Conservation (phyloP, 2,888 invertebrate species). For the Biston stratarius region DNA sequence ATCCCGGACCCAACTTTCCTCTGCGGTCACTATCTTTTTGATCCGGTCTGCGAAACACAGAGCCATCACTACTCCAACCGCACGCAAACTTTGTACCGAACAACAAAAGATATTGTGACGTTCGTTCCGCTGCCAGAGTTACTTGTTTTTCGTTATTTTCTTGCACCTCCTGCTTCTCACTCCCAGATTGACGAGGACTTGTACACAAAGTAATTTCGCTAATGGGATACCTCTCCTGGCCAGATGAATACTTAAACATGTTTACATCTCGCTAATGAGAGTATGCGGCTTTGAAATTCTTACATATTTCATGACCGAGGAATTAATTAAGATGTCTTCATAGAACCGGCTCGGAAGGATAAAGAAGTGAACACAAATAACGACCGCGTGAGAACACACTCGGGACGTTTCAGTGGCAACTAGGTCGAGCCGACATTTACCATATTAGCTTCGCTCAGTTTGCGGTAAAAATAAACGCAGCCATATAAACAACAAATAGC, state of each 20-base stretch:
- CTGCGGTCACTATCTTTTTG: conserved; percentile 56
- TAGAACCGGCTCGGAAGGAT: conserved; percentile 7
- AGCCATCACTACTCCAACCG: conserved; percentile 44
- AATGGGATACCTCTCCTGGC: conserved; percentile 50
- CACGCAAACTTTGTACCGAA: conserved; percentile 50
- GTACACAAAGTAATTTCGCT: conserved; percentile 59
- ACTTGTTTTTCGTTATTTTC: conserved; percentile 63
- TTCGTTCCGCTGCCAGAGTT: conserved; percentile 58
- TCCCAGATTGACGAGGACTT: conserved; percentile 52
- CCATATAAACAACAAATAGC: conserved; percentile 55
- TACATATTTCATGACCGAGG: conserved; percentile 27
- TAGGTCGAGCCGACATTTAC: conserved; percentile 29
- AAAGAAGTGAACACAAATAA: conserved; percentile 24
- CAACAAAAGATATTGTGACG: conserved; percentile 69
- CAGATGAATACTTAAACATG: conserved; percentile 36
- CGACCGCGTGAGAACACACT: background rate
- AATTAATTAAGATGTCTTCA: conserved; percentile 32
- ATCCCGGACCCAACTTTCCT: conserved; percentile 62
- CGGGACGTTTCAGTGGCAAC: conserved; percentile 23
- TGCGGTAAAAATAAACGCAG: conserved; percentile 43
- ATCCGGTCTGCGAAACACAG: conserved; percentile 46
- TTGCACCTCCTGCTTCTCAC: conserved; percentile 44
- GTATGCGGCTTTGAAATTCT: conserved; percentile 30
- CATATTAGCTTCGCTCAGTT: conserved; percentile 44
- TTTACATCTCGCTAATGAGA: conserved; percentile 43